Conservation (phyloP, 2,797 vertebrate genomes). For the Centropyge bicolor region DNA sequence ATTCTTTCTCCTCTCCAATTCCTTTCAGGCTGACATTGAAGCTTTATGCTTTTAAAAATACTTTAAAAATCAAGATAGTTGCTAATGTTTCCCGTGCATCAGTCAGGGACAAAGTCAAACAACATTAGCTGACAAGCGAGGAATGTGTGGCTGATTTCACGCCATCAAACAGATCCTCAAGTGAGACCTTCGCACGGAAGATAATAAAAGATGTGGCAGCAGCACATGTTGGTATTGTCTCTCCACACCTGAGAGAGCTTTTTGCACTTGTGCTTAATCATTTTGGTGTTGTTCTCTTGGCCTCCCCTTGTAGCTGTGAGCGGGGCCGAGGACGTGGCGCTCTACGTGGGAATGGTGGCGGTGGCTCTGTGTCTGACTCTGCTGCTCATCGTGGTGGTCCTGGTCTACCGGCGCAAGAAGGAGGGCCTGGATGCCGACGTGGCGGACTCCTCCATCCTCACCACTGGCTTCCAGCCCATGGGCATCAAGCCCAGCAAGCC, state of each 20-base stretch:
- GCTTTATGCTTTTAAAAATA: conserved; percentile 6
- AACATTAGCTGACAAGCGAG: not conserved
- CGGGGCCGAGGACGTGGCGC: conserved; percentile 92
- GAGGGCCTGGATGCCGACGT: conserved; percentile 95
- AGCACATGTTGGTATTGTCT: conserved; percentile 1
- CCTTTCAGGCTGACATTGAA: conserved; percentile 26
- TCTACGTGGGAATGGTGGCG: conserved; percentile 95
- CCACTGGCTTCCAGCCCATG: conserved; percentile 98
- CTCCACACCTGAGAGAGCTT: conserved; percentile 8
- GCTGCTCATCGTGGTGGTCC: conserved; percentile 92
- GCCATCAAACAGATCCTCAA: conserved; percentile 37
- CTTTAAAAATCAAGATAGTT: not conserved
- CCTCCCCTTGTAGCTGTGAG: conserved; percentile 83
- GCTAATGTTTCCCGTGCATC: conserved; percentile 9
- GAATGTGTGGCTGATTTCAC: conserved; percentile 23
- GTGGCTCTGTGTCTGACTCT: conserved; percentile 95
- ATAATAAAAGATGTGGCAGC: conserved; percentile 31
- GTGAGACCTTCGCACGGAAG: conserved; percentile 17
- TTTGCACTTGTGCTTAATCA: conserved; percentile 19
- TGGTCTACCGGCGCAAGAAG: conserved; percentile 96
- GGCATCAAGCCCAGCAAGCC: conserved; percentile 99
- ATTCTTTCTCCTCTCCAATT: conserved; percentile 7
- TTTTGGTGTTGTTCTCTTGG: conserved; percentile 13
- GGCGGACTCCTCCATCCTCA: conserved; percentile 98
- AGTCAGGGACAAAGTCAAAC: conserved; percentile 9